These are phyloP conservation scores for Macrosteles quadrilineatus DNA, from an alignment of 1,140 invertebrate species.

Conservation along the genomic window DNA sequence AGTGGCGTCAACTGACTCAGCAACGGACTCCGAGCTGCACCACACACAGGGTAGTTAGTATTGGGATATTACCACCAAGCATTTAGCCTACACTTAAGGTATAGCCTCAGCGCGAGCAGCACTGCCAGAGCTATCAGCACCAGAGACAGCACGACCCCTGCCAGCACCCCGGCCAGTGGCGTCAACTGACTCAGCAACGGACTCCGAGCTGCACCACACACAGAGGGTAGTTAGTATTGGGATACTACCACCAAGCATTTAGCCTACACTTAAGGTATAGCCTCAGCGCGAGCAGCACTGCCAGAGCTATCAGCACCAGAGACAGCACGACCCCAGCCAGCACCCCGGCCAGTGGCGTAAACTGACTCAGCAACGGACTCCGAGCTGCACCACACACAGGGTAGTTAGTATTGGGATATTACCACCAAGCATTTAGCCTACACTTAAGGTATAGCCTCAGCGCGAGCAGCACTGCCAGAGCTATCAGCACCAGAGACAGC, in stretches of 20 bases:
- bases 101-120: slow-evolving; percentile 65
- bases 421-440: too few relatives aligned
- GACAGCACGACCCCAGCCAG: slow-evolving; percentile 70
- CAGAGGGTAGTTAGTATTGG: too few relatives aligned
- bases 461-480: slow-evolving; percentile 69
- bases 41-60: too few relatives aligned
- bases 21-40: slow-evolving; percentile 59
- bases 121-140: slow-evolving; percentile 71
- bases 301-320: slow-evolving; percentile 67
- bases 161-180: slow-evolving; percentile 68
- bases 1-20: slow-evolving; percentile 71
- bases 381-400: too few relatives aligned
- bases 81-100: too few relatives aligned
- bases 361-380: slow-evolving; percentile 63
- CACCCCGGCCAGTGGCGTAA: slow-evolving; percentile 71
- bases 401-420: too few relatives aligned
- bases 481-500: slow-evolving; percentile 67
- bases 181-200: slow-evolving; percentile 69
- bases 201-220: slow-evolving; percentile 59
- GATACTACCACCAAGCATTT: too few relatives aligned
- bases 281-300: slow-evolving; percentile 69
- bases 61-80: too few relatives aligned
- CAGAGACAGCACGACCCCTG: slow-evolving; percentile 68
- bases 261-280: too few relatives aligned
- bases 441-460: too few relatives aligned